Percentiles rank a stretch among this genome's conserved stretches.
These are phyloP conservation scores for Chamaea fasciata DNA, from an alignment of 2,113 vertebrate genomes.

Conservation along the genomic window DNA sequence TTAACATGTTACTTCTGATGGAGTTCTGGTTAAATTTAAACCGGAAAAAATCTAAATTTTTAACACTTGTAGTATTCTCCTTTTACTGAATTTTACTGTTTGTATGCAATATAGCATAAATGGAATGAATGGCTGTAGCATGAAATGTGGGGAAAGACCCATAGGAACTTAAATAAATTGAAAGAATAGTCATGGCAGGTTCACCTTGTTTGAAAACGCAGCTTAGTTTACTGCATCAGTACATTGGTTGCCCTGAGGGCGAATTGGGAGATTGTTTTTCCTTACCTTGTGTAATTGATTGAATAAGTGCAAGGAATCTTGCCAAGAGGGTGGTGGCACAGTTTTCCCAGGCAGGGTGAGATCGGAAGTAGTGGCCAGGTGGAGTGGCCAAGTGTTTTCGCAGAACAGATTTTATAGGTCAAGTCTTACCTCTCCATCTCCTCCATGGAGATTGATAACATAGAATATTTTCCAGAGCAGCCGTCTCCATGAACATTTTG, in stretches of 20 bases:
- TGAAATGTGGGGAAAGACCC: background rate
- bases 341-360: background rate
- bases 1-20: background rate
- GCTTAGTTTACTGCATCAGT: background rate
- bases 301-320: background rate
- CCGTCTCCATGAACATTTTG: background rate
- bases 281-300: background rate
- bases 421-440: background rate
- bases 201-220: background rate
- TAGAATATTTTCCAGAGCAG: background rate
- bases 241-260: background rate
- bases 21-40: background rate
- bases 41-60: background rate
- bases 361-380: background rate
- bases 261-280: background rate
- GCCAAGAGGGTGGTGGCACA: background rate
- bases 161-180: background rate
- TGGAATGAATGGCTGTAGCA: background rate
- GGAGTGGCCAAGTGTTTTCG: background rate
- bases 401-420: background rate
- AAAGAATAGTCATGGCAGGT: background rate
- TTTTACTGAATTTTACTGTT: background rate
- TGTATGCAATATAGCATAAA: background rate
- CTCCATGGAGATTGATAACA: fast-evolving
- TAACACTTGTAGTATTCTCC: background rate